Conservation (phyloP, 2,888 invertebrate species). For the Brenthis hecate region DNA sequence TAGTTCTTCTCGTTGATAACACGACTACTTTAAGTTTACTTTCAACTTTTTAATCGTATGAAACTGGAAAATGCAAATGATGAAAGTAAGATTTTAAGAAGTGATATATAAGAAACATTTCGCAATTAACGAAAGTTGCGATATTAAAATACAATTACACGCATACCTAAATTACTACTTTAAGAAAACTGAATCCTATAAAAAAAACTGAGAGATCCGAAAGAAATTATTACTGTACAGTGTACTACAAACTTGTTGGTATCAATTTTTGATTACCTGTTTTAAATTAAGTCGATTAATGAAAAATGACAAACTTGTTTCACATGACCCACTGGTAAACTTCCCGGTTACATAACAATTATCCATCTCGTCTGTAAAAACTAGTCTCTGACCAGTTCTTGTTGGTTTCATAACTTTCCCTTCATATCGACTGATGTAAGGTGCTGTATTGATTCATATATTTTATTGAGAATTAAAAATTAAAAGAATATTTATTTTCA, state of each 20-base stretch:
- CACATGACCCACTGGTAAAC: constrained; percentile 22
- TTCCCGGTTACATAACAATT: constrained; percentile 37
- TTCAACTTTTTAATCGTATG: constrained; percentile 3
- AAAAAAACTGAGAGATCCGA: not conserved
- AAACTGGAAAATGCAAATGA: constrained; percentile 16
- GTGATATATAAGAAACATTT: constrained; percentile 9
- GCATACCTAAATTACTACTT: constrained; percentile 1
- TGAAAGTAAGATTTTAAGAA: constrained; percentile 13
- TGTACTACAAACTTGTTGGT: not conserved
- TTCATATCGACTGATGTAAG: constrained; percentile 32
- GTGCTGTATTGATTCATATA: constrained; percentile 28
- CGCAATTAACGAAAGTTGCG: constrained; percentile 18
- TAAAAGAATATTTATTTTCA: too few relatives aligned
- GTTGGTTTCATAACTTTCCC: constrained; percentile 37
- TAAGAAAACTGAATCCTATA: not conserved
- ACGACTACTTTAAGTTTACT: not conserved
- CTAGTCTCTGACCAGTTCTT: constrained; percentile 31
- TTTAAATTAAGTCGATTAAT: not conserved
- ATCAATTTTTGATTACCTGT: not conserved
- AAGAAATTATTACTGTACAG: not conserved
- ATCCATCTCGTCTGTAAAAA: constrained; percentile 37
- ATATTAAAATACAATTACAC: constrained; percentile 17
- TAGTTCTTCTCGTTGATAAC: too few relatives aligned
- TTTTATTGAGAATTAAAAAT: constrained; percentile 8
- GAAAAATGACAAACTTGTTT: constrained; percentile 19